Evolutionary conservation across 2,888 invertebrate genomes (phyloP).

Genomic region (Dolichopus griseipennis): DNA sequence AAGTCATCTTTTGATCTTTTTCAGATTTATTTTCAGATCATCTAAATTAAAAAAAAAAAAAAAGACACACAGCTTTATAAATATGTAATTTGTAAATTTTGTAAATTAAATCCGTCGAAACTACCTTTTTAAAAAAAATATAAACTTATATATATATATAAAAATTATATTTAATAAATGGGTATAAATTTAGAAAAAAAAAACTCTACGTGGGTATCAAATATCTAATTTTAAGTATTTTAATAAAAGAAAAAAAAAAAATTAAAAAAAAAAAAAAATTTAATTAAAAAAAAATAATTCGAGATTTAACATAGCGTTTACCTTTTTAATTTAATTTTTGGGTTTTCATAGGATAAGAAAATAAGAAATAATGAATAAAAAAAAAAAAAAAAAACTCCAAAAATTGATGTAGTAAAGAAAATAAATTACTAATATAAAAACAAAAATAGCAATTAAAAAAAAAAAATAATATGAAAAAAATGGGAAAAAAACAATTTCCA

Average conservation of each 20-base stretch:
- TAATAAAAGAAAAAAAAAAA: neutral
- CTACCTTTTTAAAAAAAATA: neutral
- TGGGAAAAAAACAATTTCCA: too few species aligned
- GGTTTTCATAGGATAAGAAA: neutral
- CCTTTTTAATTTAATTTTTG: neutral
- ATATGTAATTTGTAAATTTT: neutral
- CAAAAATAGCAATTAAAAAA: neutral
- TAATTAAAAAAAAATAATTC: neutral
- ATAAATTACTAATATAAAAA: neutral
- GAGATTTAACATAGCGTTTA: slow-evolving; percentile 4
- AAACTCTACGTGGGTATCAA: slow-evolving; percentile 2
- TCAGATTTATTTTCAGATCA: too few species aligned
- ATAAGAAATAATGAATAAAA: neutral
- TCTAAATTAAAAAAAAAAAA: neutral
- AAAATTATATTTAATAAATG: neutral
- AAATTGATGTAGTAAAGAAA: slow-evolving; percentile 1
- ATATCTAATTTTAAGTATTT: neutral
- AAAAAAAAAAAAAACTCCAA: neutral
- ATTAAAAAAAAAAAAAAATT: too few species aligned
- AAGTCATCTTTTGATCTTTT: too few species aligned
- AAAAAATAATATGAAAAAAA: neutral
- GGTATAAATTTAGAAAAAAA: neutral
- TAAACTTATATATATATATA: neutral
- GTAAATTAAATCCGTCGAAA: slow-evolving; percentile 1
- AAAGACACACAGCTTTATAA: slow-evolving; percentile 1